phyloP scores from a whole-genome alignment of 2,113 vertebrate genomes.

The Malurus elegans region DNA sequence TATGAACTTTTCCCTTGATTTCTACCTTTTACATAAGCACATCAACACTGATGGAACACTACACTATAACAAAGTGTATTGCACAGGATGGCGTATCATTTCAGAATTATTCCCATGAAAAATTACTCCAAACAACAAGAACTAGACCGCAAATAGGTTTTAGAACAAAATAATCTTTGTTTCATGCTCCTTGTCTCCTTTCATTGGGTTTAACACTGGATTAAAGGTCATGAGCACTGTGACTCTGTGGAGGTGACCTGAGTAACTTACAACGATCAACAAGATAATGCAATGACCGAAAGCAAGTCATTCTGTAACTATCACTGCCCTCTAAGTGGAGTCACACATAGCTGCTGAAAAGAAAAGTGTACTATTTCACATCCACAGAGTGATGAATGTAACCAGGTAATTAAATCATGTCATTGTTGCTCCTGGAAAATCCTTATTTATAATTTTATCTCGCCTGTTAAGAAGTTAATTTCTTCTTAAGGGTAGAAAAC shows the following conservation, averaged over 20 bases:
- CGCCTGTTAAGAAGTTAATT: not conserved
- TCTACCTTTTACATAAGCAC: not conserved
- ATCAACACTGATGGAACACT: not conserved
- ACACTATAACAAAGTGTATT: not conserved
- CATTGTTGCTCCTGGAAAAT: not conserved
- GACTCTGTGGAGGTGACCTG: not conserved
- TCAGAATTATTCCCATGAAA: not conserved
- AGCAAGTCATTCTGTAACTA: not conserved
- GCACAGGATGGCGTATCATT: not conserved
- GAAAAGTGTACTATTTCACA: not conserved
- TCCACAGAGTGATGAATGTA: not conserved
- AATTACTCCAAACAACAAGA: not conserved
- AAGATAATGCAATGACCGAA: not conserved
- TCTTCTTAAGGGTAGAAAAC: not conserved
- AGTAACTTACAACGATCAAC: slow-evolving; percentile 15
- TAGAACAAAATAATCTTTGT: not conserved
- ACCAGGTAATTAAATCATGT: slow-evolving; percentile 5
- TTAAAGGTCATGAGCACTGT: slow-evolving; percentile 29
- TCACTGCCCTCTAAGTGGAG: slow-evolving; percentile 11
- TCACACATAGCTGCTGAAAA: not conserved
- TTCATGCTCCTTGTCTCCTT: slow-evolving; percentile 47
- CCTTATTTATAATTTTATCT: not conserved
- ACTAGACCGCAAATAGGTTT: not conserved
- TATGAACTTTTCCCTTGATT: not conserved
- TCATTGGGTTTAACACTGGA: not conserved